Evolutionary conservation across 2,113 vertebrate species (phyloP).

Genomic region (Castor canadensis): DNA sequence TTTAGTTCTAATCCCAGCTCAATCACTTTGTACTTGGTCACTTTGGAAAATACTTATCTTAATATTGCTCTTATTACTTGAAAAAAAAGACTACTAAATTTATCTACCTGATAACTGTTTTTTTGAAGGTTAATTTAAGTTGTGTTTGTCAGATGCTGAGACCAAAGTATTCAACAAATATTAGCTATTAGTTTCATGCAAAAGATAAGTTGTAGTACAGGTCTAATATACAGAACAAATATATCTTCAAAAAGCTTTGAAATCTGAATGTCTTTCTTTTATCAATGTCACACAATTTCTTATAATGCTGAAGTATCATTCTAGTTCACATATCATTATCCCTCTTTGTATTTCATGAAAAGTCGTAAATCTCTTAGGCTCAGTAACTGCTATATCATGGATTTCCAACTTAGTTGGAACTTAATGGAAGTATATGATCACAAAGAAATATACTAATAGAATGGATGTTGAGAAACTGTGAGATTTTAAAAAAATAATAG

Average conservation of each 20-base stretch:
- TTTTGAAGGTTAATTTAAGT: neutral
- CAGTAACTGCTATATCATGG: slow-evolving; percentile 1
- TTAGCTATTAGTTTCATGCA: neutral
- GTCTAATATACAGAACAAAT: neutral
- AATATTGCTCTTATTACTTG: neutral
- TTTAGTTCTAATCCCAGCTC: neutral
- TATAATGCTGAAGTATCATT: neutral
- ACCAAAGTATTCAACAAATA: neutral
- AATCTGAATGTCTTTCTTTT: neutral
- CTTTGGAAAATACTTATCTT: neutral
- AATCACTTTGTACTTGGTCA: neutral
- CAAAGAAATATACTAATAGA: neutral
- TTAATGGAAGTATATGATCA: neutral
- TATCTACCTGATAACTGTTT: neutral
- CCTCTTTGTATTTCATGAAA: neutral
- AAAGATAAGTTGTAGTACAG: neutral
- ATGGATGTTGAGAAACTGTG: neutral
- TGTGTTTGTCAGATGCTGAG: neutral
- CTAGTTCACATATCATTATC: neutral
- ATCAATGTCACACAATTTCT: neutral
- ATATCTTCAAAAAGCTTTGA: slow-evolving; percentile 1
- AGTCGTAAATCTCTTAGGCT: neutral
- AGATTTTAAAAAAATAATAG: neutral
- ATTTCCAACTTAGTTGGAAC: neutral
- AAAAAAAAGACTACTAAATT: neutral